phyloP scores from a whole-genome alignment of 2,888 invertebrate species.

The Pristionchus japonicus region DNA sequence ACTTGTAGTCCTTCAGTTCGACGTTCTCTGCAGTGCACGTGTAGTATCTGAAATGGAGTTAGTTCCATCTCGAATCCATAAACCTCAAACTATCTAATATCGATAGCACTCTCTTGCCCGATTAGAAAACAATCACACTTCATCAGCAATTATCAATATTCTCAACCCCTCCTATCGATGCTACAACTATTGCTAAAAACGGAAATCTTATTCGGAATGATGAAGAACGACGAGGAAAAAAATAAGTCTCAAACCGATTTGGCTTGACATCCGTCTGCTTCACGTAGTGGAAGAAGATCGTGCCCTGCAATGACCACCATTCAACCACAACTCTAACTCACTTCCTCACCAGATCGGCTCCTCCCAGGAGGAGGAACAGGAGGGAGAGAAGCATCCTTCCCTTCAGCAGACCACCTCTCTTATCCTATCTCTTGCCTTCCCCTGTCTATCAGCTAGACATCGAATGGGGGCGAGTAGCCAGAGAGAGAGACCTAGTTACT shows the following conservation, averaged over 20 bases:
- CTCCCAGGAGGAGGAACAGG: conserved; percentile 40
- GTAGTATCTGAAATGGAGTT: conserved; percentile 62
- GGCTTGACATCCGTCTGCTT: conserved; percentile 72
- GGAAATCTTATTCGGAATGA: too few species aligned
- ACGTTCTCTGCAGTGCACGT: conserved; percentile 75
- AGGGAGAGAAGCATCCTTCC: background rate
- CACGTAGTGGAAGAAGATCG: conserved; percentile 75
- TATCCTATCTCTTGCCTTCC: background rate
- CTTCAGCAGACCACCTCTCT: conserved; percentile 35
- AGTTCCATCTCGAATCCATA: too few species aligned
- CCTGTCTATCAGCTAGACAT: conserved; percentile 29
- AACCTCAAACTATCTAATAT: too few species aligned
- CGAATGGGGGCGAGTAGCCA: conserved; percentile 7
- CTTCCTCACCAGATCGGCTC: conserved; percentile 51
- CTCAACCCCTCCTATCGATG: background rate
- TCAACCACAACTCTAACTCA: background rate
- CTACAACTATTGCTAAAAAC: background rate
- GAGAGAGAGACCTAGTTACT: background rate
- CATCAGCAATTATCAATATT: background rate
- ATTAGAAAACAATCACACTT: too few species aligned
- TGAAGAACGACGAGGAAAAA: too few species aligned
- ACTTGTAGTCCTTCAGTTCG: conserved; percentile 75
- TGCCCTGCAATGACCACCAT: conserved; percentile 67
- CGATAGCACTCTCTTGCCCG: too few species aligned
- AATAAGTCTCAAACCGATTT: conserved; percentile 47